Conservation (phyloP, 2,797 vertebrate genomes). For the Pangasius krempfi region DNA sequence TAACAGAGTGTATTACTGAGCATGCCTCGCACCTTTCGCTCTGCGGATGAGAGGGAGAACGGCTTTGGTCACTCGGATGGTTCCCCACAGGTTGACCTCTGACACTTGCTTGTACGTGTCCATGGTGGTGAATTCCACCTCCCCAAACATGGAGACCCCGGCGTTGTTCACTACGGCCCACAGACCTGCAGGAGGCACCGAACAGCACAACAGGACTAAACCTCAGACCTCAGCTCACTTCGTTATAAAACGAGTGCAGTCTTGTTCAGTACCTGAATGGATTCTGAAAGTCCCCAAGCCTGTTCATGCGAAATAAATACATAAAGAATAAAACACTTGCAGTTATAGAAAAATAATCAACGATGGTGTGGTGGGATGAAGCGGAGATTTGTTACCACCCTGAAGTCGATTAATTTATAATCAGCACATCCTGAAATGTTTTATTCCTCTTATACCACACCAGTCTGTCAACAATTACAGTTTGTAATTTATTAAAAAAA, state of each 20-base stretch:
- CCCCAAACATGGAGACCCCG: constrained; percentile 80
- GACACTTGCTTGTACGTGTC: constrained; percentile 82
- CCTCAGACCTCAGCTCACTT: neutral
- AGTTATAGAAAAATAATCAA: neutral
- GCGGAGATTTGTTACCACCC: neutral
- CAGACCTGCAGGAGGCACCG: constrained; percentile 72
- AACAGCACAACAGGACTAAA: neutral
- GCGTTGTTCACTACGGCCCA: constrained; percentile 91
- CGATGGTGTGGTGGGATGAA: neutral
- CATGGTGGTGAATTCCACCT: constrained; percentile 86
- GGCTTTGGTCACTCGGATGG: constrained; percentile 86
- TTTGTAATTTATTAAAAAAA: too few relatives aligned
- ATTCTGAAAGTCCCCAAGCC: neutral
- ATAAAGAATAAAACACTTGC: neutral
- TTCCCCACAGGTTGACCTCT: constrained; percentile 88
- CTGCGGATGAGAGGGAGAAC: constrained; percentile 83
- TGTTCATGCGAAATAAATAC: neutral
- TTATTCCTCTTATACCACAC: too few relatives aligned
- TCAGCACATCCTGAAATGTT: neutral
- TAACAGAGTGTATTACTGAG: neutral
- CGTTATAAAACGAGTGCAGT: neutral
- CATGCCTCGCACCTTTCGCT: constrained; percentile 77
- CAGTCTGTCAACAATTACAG: too few relatives aligned
- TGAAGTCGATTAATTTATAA: neutral
- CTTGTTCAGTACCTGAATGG: neutral